These are phyloP conservation scores for Pseudomyrmex sp. DNA, from an alignment of 1,140 invertebrate genomes.

Conservation along the genomic window DNA sequence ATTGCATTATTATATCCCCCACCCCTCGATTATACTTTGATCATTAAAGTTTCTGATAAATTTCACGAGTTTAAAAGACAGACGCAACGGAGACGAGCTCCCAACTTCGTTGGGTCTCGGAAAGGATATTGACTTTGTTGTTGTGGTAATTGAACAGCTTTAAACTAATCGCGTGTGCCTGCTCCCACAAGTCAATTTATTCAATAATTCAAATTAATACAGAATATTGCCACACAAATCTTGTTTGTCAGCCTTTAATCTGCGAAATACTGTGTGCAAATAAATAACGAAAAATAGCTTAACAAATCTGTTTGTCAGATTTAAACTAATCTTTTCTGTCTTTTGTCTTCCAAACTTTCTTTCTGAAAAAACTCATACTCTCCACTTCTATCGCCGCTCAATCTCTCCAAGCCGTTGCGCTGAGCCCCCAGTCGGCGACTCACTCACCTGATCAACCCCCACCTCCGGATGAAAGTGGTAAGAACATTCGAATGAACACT, in stretches of 20 bases:
- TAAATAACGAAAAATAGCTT: neutral
- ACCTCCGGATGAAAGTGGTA: constrained; percentile 82
- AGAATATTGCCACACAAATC: neutral
- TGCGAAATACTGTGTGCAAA: too few relatives aligned
- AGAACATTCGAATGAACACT: constrained; percentile 59
- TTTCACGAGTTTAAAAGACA: neutral
- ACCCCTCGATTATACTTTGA: neutral
- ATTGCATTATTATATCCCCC: neutral
- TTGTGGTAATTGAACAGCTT: neutral
- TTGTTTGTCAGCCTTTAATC: neutral
- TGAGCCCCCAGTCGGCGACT: constrained; percentile 75
- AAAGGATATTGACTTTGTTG: neutral
- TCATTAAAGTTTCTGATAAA: neutral
- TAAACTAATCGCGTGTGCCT: neutral
- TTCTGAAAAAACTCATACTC: constrained; percentile 36
- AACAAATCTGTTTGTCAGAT: neutral
- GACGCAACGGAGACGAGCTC: neutral
- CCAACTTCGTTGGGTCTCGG: neutral
- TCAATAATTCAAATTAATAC: neutral
- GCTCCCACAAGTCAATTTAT: neutral
- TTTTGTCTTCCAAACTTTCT: constrained; percentile 41
- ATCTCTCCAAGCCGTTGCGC: constrained; percentile 76
- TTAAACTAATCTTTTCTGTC: constrained; percentile 60
- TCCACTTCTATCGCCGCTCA: constrained; percentile 41
- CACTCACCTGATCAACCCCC: constrained; percentile 79